Evolutionary conservation across 2,888 invertebrate genomes (phyloP), one percentile per base, ranked within the genome.

Genomic region (Lochmaea capreae): DNA sequence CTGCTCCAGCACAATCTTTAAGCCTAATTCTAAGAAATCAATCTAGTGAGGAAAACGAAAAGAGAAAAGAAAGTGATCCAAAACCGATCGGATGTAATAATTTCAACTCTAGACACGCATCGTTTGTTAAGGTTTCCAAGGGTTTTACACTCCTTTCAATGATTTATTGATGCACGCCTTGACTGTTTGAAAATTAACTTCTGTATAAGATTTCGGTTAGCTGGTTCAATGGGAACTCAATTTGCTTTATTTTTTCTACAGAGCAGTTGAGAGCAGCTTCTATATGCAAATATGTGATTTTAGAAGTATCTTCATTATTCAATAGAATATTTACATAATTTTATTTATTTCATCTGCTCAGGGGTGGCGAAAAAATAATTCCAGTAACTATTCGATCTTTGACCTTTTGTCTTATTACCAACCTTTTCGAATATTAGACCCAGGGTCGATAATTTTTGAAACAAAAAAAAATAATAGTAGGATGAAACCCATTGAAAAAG

Each of bases 101-200:
- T 57, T 54, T 54, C 54, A n/a, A 22, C 66, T 57, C n/a, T 67
- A 57, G 26, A 66, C 16, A 67, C 39, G 66, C 66, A 67, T 67
- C 66, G 57, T 54, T 67, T 42, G 54, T 57, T 57, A 67, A 57
- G 57, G 57, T 57, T 67, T 54, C 57, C 57, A 67, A 57, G 57
- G 57, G 66, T 67, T 67, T 18, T 42, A 4, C 62, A 62, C 62
- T n/a, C 62, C 66, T 18, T 16, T 18, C 39, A 39, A 67, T 67
- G 66, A 67, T 67, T 67, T 67, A 57, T 67, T 33, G 42, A 49
- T 10, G 11, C 57, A 67, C 57, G 66, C 66, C 66, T 57, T 42
- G 22, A n/a, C 39, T 49, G 14, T 57, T 57, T 10, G 42, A 67
- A 18, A 65, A 16, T 42, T 67, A 18, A 54, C 42, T 42, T 39